Evolutionary conservation across 2,888 invertebrate species (phyloP), one percentile per base, ranked within the genome.

Genomic region (Cosmia trapezina): DNA sequence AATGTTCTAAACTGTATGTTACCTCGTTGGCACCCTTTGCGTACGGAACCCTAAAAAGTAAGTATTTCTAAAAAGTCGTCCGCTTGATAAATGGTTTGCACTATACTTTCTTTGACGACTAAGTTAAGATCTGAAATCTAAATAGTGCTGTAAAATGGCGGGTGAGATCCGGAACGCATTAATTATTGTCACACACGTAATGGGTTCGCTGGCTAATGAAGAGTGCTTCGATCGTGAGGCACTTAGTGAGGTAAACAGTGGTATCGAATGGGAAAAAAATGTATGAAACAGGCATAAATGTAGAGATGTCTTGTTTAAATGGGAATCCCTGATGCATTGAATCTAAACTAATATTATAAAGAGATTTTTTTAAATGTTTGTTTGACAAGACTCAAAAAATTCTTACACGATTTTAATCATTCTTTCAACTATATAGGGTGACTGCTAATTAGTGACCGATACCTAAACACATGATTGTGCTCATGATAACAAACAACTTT

Each of bases 171-270:
- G 78, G 56, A 78, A 65, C 45, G 63, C 74, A 78, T 78, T 78
- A 64, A 78, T 78, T 78, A 68, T 28, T 69, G 73, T 73, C 78
- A 65, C 73, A 66, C 54, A 64, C 61, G 68, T 78, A 78, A 73
- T 78, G 60, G 60, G 51, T 68, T 65, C 33, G n/a, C 22, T 12
- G 19, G 59, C 19, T 79, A 65, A 80, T 79, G 68, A 80, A 65
- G 71, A 68, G 63, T 51, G 77, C 22, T 53, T 61, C 47, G 60
- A 78, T 64, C 68, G 74, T 28, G 28, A 17, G 11, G 22, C 45
- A 33, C n/a, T 56, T 53, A 53, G 22, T 1, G 14, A 5, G 0
- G 43, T 49, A 57, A 53, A 54, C 43, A 72, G 22, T 22, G 51
- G 11, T 49, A 74, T 28, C 8, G 4, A 57, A n/a, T 43, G 11